These are phyloP conservation scores for Meghimatium bilineatum DNA, from an alignment of 2,888 invertebrate species.

Conservation along the genomic window DNA sequence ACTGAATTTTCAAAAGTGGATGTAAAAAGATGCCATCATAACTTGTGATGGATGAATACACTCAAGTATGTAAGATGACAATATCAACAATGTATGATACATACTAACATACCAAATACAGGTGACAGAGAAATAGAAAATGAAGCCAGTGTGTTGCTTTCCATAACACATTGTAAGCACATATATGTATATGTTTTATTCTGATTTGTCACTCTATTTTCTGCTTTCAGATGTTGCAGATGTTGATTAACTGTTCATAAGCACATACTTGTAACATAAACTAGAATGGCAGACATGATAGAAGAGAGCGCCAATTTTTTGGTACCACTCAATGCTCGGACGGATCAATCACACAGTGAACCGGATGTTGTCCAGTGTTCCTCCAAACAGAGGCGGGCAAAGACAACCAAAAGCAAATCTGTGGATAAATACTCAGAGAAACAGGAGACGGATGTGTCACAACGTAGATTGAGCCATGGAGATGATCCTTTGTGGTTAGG, in stretches of 20 bases:
- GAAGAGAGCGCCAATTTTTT: background rate
- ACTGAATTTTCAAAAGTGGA: no score
- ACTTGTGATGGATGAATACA: no score
- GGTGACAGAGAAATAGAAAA: no score
- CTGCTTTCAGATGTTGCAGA: background rate
- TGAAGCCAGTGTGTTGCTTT: no score
- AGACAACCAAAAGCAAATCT: constrained; percentile 16
- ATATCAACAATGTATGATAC: no score
- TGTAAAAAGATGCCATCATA: no score
- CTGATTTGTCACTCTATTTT: background rate
- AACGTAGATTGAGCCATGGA: constrained; percentile 42
- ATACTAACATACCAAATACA: no score
- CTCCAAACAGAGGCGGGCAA: constrained; percentile 1
- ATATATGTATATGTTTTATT: no score
- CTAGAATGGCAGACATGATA: background rate
- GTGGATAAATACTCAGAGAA: constrained; percentile 9
- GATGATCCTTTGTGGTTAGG: constrained; percentile 37
- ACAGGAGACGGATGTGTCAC: background rate
- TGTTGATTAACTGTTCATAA: background rate
- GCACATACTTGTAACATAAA: background rate
- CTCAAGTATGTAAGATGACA: no score
- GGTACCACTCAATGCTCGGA: constrained; percentile 11
- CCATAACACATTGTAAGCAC: no score
- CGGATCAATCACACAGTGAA: constrained; percentile 24
- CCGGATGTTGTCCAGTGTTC: constrained; percentile 32